These are phyloP conservation scores for Galeruca laticollis DNA, from an alignment of 2,888 invertebrate genomes.

Conservation along the genomic window DNA sequence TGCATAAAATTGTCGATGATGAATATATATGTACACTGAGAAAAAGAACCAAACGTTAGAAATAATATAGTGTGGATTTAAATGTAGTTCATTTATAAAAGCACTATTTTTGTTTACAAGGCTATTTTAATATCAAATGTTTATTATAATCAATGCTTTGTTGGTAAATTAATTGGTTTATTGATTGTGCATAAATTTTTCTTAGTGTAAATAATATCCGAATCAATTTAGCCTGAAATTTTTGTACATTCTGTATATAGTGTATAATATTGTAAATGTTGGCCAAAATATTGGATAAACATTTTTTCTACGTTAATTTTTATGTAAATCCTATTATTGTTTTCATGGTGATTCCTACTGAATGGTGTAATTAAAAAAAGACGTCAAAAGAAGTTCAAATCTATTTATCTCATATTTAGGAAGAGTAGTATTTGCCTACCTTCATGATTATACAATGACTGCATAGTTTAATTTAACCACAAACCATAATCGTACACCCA, in stretches of 20 bases:
- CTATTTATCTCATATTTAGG: too few species aligned
- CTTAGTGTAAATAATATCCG: constrained; percentile 26
- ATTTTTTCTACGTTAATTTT: constrained; percentile 57
- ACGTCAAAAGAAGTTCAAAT: not conserved
- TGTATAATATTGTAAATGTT: constrained; percentile 58
- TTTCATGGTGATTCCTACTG: not conserved
- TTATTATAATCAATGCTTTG: not conserved
- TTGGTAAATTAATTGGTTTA: not conserved
- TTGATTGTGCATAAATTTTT: constrained; percentile 21
- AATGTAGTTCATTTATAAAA: not conserved
- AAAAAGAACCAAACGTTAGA: constrained; percentile 15
- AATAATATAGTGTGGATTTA: not conserved
- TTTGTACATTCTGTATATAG: constrained; percentile 54
- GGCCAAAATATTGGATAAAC: constrained; percentile 53
- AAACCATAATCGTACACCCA: too few species aligned
- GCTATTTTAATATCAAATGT: constrained; percentile 6
- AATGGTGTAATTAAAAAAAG: constrained; percentile 5
- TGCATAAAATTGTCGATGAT: constrained; percentile 15
- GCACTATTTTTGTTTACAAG: constrained; percentile 1
- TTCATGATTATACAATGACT: too few species aligned
- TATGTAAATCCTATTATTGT: constrained; percentile 47
- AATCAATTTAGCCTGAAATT: constrained; percentile 27
- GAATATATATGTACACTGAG: constrained; percentile 16
- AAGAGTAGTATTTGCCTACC: too few species aligned
- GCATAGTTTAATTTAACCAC: too few species aligned